A percentile compares a stretch with the other conserved stretches of the same genome.
phyloP scores from a whole-genome alignment of 2,797 vertebrate species.

The Lagodon rhomboides region DNA sequence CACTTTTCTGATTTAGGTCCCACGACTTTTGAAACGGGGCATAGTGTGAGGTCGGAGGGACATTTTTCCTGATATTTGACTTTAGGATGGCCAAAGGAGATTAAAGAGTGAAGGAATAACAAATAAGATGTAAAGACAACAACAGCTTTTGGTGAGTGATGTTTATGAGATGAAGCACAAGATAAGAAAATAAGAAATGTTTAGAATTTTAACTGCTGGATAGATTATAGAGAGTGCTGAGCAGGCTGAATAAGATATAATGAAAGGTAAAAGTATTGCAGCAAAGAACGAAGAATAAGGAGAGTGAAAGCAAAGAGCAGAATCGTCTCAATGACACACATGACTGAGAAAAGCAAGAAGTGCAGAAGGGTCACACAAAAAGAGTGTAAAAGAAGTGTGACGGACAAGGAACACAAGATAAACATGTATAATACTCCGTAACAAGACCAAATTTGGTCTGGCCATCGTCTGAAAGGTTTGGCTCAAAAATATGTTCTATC shows the following conservation, averaged over 20 bases:
- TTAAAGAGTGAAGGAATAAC: conserved; percentile 1
- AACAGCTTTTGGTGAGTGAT: conserved; percentile 8
- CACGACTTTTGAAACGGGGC: conserved; percentile 19
- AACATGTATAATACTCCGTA: conserved; percentile 35
- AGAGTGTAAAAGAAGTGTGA: conserved; percentile 21
- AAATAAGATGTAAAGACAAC: not conserved
- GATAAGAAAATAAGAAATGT: conserved; percentile 5
- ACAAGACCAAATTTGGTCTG: conserved; percentile 27
- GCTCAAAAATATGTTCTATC: conserved; percentile 7
- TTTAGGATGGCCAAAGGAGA: conserved; percentile 21
- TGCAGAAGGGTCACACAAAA: conserved; percentile 38
- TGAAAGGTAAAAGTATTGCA: conserved; percentile 8
- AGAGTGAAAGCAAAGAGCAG: conserved; percentile 6
- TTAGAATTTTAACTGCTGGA: not conserved
- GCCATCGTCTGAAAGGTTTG: conserved; percentile 11
- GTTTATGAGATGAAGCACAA: not conserved
- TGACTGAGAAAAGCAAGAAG: conserved; percentile 15
- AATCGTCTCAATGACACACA: conserved; percentile 8
- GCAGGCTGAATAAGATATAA: not conserved
- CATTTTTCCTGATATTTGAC: conserved; percentile 38
- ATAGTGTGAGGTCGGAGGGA: conserved; percentile 4
- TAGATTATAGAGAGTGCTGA: not conserved
- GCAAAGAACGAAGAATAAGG: conserved; percentile 3
- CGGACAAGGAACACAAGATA: conserved; percentile 18
- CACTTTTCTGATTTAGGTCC: conserved; percentile 35